Conservation (phyloP, 2,888 invertebrate species). For the Leptinotarsa peninsularis region DNA sequence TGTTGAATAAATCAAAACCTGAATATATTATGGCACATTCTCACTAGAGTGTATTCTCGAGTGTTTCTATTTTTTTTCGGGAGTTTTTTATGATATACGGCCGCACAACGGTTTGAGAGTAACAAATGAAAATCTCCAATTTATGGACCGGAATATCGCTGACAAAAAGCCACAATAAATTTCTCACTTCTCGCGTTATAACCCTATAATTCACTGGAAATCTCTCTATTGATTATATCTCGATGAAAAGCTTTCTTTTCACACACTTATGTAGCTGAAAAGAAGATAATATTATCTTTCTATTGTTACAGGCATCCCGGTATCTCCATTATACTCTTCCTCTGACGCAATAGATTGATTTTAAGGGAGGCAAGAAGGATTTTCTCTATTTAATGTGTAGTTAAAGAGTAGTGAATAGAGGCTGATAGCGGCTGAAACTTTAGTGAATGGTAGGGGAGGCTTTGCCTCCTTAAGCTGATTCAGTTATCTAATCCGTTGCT, state of each 20-base stretch:
- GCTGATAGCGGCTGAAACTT: slow-evolving; percentile 28
- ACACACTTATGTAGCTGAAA: slow-evolving; percentile 8
- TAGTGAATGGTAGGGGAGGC: slow-evolving; percentile 21
- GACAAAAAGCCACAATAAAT: slow-evolving; percentile 8
- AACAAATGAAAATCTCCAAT: slow-evolving; percentile 1
- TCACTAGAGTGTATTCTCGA: too few relatives aligned
- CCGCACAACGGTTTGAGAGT: not conserved
- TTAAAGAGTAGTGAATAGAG: slow-evolving; percentile 24
- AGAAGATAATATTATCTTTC: slow-evolving; percentile 24
- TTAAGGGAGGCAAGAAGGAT: slow-evolving; percentile 20
- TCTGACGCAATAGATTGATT: slow-evolving; percentile 24
- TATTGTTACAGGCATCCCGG: slow-evolving; percentile 21
- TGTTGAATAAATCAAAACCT: too few relatives aligned
- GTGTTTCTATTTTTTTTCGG: too few relatives aligned
- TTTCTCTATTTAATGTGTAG: slow-evolving; percentile 27
- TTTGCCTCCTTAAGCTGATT: slow-evolving; percentile 18
- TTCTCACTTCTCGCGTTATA: slow-evolving; percentile 11
- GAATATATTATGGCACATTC: too few relatives aligned
- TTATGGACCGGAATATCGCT: not conserved
- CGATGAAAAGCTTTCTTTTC: slow-evolving; percentile 20
- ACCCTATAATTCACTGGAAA: slow-evolving; percentile 8
- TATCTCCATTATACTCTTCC: slow-evolving; percentile 5
- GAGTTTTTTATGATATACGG: not conserved
- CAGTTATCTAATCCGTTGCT: slow-evolving; percentile 12
- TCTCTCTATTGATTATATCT: slow-evolving; percentile 22